Evolutionary conservation across 1,140 invertebrate species (phyloP), one percentile per base, ranked within the genome.

Genomic region (Drosophila azteca): DNA sequence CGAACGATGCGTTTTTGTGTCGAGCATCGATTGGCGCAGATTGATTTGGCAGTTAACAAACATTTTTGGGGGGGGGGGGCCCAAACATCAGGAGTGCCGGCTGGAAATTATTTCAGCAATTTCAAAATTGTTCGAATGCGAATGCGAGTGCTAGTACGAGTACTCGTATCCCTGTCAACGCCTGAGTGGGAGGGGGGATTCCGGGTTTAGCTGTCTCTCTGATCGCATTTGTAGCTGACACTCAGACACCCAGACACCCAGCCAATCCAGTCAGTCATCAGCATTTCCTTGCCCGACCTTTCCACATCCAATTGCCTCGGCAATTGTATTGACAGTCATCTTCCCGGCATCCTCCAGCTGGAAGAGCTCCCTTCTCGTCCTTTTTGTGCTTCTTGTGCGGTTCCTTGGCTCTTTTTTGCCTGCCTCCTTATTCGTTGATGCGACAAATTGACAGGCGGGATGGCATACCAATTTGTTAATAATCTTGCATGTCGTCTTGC

Each of bases 221-320:
- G 79, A 79, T 83, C 79, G 75, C 80, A 75, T 83, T 82, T 81
- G 64, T 64, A 81, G 77, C 73, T 87, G 81, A 78, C 81, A 62
- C 55, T 53, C 63, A 55, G 51, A 59, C 63, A 52, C 63, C 45
- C 61, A 55, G 61, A 26, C 24, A 26, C 24, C 44, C 20, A 17
- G 1, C 1, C 20, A 46, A 57, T 15, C 44, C 53, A 26, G 57
- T 11, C 17, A 73, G 68, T 62, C 58, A 41, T 51, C 59, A 64
- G 69, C 59, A 73, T 64, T 73, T 54, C 31, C 58, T 15, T 8
- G 69, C 43, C 68, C 53, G 50, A 73, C 59, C 64, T 73, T 73
- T 65, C 11, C 69, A 46, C 60, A 74, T 71, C 57, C 60, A 77
- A 85, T 77, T 80, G 63, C 68, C 49, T 66, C 57, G 58, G 54